Evolutionary conservation across 2,797 vertebrate species (phyloP), one percentile per base, ranked within the genome.

Genomic region (Alfaro cultratus): DNA sequence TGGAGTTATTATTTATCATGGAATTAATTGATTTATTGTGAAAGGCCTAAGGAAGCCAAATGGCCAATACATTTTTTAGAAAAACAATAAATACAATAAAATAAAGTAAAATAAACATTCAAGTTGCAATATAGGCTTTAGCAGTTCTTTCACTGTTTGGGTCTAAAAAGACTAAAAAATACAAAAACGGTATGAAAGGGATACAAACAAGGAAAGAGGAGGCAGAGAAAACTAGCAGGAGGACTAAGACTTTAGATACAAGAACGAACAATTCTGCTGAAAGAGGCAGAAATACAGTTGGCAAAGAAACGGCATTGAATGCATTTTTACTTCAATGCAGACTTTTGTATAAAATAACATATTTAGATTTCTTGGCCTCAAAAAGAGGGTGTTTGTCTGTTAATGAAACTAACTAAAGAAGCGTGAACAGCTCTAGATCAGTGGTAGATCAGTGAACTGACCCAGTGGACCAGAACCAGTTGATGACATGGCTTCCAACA

Each of bases 261-360:
- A 96, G 96, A 96, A 94, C 94, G 94, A 95, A 94, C 94, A 93
- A 96, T 94, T 95, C 6, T 15, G 88, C 84, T 89, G 81, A 91
- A 64, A 64, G 9, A 95, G 96, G 95, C 95, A 96, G 95, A 94
- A 95, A 75, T 46, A 0, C 85, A 95, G 95, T 89, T 89, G 89
- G 83, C 76, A 64, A 15, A n/a, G 68, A 95, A 95, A 95, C 90
- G 93, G 95, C 96, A 96, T 97, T 97, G 98, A 99, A 99, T 99
- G 98, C 98, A 99, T 99, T 99, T 99, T 99, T 98, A 99, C 98
- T 97, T 96, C 96, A 67, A 67, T 23, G 21, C 16, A 67, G 34
- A 39, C 16, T 21, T 64, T 62, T 34, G 31, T 9, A 62, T 62
- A 7, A 16, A 34, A 34, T 62, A 31, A 15, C 13, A 34, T 62